Evolutionary conservation across 2,888 invertebrate species (phyloP).

Genomic region (Tinea semifulvella): DNA sequence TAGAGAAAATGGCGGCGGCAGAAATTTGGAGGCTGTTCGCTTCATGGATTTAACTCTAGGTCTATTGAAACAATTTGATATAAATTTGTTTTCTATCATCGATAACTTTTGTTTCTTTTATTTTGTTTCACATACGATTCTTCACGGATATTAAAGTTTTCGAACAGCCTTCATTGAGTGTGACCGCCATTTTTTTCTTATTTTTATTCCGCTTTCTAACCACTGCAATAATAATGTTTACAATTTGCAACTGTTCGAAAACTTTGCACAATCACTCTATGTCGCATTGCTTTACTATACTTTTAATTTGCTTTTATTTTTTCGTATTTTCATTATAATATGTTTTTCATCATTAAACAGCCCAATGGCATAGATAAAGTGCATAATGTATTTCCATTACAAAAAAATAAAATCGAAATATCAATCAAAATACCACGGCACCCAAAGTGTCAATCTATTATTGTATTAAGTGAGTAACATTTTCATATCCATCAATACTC

Average conservation of each 20-base stretch:
- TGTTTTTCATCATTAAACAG: too few relatives aligned
- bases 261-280: constrained; percentile 49
- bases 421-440: too few relatives aligned
- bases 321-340: too few relatives aligned
- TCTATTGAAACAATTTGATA: background rate
- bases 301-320: too few relatives aligned
- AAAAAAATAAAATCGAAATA: too few relatives aligned
- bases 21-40: constrained; percentile 68
- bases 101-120: constrained; percentile 30
- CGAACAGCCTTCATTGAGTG: constrained; percentile 72
- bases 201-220: constrained; percentile 31
- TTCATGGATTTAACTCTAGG: constrained; percentile 21
- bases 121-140: constrained; percentile 37
- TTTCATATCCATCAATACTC: too few relatives aligned
- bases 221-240: constrained; percentile 5
- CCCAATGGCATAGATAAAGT: too few relatives aligned
- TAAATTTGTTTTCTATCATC: constrained; percentile 30
- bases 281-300: constrained; percentile 29
- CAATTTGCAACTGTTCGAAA: constrained; percentile 64
- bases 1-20: constrained; percentile 56
- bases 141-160: constrained; percentile 63
- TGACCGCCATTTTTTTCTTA: constrained; percentile 57
- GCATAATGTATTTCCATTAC: too few relatives aligned
- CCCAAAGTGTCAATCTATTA: too few relatives aligned
- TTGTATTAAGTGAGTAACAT: too few relatives aligned